Base-by-base conservation (phyloP, 2,113 vertebrate species). In the Toxotes jaculatrix region DNA sequence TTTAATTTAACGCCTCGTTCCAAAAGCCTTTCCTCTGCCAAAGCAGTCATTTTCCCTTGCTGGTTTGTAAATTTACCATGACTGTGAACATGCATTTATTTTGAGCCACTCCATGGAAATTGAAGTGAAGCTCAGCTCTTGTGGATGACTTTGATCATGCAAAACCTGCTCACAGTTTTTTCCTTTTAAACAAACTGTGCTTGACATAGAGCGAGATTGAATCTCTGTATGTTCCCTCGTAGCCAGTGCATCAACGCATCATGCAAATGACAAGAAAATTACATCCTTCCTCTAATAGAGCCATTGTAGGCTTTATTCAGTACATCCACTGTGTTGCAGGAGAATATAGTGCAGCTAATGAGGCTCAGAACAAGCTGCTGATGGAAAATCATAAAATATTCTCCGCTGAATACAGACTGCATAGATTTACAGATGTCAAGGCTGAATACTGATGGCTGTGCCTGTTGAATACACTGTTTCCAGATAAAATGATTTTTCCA, bases 1-100 rank as follows among this genome's bases (percentile, higher is more conserved):
- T 89, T 83, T 80, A 45, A 91, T 91, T 89, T 88, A 88, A 88
- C 67, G 82, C 69, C 79, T 85, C 87, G 80, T 89, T 91, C 84
- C 82, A 45, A 57, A 19, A 61, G 80, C 72, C 78, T 75, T 56
- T 75, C 69, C 57, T 74, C 7, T 6, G 42, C 49, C 17, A 5
- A 34, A 64, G 69, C 42, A 13, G 55, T 84, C 72, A 65, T 80
- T 86, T 87, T 81, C 85, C 71, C 61, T 80, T 0, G 5, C 80
- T 16, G 9, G 23, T 73, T 56, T 76, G 63, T 78, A 90, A 85
- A 91, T 91, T 77, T 43, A 80, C 69, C 84, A 11, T 87, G 87
- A 88, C 91, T 84, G 86, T 76, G 85, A 89, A 89, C 85, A 90
- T 65, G 75, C 75, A 72, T 88, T 85, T 83, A 66, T 74, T 82